These are phyloP conservation scores for Hippocampus zosterae DNA, from an alignment of 2,113 vertebrate species.

Conservation along the genomic window DNA sequence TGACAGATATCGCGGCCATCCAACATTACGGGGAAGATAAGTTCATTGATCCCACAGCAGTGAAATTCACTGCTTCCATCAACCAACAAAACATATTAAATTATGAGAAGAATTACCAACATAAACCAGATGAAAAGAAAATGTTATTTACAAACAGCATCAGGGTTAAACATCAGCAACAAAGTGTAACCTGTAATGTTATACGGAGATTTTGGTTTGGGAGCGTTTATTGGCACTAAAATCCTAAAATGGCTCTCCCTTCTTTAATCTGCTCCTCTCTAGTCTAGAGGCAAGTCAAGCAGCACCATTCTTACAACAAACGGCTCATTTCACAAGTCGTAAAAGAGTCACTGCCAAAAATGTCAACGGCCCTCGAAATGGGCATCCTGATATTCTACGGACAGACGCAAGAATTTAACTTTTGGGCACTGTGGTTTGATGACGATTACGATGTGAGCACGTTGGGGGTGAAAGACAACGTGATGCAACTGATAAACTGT, in stretches of 20 bases:
- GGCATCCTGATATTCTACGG: constrained; percentile 24
- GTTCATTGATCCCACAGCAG: background rate
- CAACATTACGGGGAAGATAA: background rate
- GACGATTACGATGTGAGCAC: constrained; percentile 42
- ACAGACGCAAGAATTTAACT: constrained; percentile 14
- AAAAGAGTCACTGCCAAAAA: constrained; percentile 29
- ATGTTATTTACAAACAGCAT: background rate
- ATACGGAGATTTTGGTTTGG: background rate
- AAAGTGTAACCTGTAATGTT: no score
- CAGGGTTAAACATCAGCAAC: background rate
- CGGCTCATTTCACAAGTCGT: constrained; percentile 18
- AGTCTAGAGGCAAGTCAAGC: constrained; percentile 29
- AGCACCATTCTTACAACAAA: constrained; percentile 3
- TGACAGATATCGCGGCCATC: constrained; percentile 41
- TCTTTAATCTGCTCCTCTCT: constrained; percentile 41
- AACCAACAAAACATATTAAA: background rate
- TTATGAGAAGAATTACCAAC: background rate
- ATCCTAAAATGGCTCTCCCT: constrained; percentile 30
- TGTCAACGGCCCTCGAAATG: constrained; percentile 40
- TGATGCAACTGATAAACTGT: constrained; percentile 34
- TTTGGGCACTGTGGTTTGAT: constrained; percentile 21
- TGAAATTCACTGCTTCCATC: background rate
- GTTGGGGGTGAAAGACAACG: constrained; percentile 16
- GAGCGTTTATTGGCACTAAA: constrained; percentile 30
- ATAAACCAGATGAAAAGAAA: background rate